phyloP scores from a whole-genome alignment of 2,113 vertebrate genomes.

The Aleadryas rufinucha region DNA sequence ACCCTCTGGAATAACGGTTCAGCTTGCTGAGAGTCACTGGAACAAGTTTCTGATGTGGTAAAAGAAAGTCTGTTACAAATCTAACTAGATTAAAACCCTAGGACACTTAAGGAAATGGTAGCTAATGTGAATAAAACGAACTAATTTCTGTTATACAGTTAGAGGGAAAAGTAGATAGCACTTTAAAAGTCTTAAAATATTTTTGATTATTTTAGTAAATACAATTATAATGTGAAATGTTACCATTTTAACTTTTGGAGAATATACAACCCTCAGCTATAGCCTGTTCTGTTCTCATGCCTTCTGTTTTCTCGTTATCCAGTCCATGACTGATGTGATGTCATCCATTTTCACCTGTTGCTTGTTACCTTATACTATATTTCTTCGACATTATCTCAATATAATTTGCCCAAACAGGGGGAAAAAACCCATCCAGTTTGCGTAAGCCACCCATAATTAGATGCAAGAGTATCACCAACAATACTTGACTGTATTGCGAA shows the following conservation, averaged over 20 bases:
- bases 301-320: neutral
- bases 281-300: neutral
- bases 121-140: neutral
- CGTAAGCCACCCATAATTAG: neutral
- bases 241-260: neutral
- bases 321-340: neutral
- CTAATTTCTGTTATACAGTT: neutral
- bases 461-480: neutral
- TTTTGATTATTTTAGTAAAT: neutral
- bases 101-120: neutral
- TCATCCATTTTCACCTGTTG: neutral
- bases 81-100: neutral
- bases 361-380: neutral
- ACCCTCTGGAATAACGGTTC: conserved; percentile 85
- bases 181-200: neutral
- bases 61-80: conserved; percentile 10
- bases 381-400: neutral
- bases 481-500: neutral
- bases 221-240: neutral
- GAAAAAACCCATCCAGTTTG: neutral
- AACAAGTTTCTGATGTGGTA: conserved; percentile 17
- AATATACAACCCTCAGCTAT: neutral
- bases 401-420: neutral
- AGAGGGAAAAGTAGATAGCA: neutral
- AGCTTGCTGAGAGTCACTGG: conserved; percentile 26